phyloP scores from a whole-genome alignment of 2,113 vertebrate species.

The Parus major region DNA sequence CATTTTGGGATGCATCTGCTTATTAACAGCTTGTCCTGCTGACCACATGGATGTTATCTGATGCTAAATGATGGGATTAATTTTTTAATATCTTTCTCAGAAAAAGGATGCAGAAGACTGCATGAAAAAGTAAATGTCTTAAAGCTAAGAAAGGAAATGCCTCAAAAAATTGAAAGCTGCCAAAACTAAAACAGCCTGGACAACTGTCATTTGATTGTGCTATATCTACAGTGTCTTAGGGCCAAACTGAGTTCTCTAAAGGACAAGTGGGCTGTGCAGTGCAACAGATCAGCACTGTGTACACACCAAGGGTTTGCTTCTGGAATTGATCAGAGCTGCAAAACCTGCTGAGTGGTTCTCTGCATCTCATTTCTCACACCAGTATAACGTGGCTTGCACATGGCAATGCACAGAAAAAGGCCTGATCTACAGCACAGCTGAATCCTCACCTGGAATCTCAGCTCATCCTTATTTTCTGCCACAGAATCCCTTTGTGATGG shows the following conservation, averaged over 20 bases:
- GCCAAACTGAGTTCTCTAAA: not conserved
- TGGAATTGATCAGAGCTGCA: not conserved
- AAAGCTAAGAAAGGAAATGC: not conserved
- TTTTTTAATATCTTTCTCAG: not conserved
- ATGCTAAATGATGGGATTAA: not conserved
- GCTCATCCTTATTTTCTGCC: not conserved
- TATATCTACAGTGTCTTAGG: not conserved
- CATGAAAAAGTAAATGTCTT: not conserved
- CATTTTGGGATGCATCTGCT: not conserved
- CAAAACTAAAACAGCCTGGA: not conserved
- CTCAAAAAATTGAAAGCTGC: not conserved
- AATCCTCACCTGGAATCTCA: not conserved
- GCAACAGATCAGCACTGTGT: accelerated
- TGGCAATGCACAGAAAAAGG: accelerated
- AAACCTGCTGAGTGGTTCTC: not conserved
- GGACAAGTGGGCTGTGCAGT: not conserved
- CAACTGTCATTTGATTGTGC: not conserved
- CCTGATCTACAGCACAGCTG: accelerated
- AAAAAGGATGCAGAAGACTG: not conserved
- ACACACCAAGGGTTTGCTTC: not conserved
- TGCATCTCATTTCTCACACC: not conserved
- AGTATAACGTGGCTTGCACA: not conserved
- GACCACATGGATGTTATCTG: not conserved
- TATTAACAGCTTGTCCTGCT: not conserved
- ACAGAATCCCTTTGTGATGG: not conserved